These are phyloP conservation scores for Agrochola lychnidis DNA, from an alignment of 2,888 invertebrate genomes.

Conservation along the genomic window DNA sequence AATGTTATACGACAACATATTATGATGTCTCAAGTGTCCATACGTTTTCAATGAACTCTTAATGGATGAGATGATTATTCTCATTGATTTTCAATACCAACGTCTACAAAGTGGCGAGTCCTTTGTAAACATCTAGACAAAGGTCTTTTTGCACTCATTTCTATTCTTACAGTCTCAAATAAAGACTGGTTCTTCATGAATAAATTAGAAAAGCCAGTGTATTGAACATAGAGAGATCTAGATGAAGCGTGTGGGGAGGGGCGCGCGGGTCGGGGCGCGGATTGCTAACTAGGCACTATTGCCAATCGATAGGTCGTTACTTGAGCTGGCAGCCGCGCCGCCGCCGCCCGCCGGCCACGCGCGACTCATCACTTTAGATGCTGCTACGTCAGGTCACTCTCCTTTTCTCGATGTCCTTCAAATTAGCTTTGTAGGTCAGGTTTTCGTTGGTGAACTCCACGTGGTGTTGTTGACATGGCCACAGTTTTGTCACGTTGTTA, in stretches of 20 bases:
- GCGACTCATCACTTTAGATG: slow-evolving; percentile 90
- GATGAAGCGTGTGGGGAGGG: slow-evolving; percentile 69
- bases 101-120: neutral
- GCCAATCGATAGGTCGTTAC: slow-evolving; percentile 90
- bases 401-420: slow-evolving; percentile 91
- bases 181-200: slow-evolving; percentile 70
- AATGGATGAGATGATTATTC: neutral
- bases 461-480: slow-evolving; percentile 87
- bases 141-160: slow-evolving; percentile 32
- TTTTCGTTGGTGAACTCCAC: slow-evolving; percentile 86
- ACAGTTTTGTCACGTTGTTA: slow-evolving; percentile 62
- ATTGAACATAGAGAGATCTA: slow-evolving; percentile 69
- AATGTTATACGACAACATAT: slow-evolving; percentile 14
- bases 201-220: slow-evolving; percentile 72
- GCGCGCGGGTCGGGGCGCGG: slow-evolving; percentile 71
- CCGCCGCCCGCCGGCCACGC: slow-evolving; percentile 82
- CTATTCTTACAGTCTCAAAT: slow-evolving; percentile 49
- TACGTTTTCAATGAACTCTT: neutral
- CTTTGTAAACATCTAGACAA: slow-evolving; percentile 31
- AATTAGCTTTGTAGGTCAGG: slow-evolving; percentile 91
- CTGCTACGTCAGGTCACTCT: slow-evolving; percentile 90
- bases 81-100: neutral
- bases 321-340: slow-evolving; percentile 80
- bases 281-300: slow-evolving; percentile 90
- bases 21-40: neutral